These are phyloP conservation scores for Periphyllus acericola DNA, from an alignment of 2,888 invertebrate genomes.

Conservation along the genomic window DNA sequence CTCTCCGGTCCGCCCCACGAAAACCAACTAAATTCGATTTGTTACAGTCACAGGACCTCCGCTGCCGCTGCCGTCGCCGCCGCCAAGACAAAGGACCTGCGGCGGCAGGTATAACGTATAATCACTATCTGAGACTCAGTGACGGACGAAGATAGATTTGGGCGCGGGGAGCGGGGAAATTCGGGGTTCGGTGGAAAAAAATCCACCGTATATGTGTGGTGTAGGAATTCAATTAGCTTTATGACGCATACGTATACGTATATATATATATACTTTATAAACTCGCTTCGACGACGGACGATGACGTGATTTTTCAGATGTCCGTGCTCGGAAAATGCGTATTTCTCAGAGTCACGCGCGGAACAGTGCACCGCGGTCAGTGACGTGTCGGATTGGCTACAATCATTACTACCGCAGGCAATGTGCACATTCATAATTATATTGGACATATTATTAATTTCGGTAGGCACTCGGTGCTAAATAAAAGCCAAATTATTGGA, in stretches of 20 bases:
- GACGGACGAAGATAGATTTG: neutral
- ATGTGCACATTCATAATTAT: too few relatives aligned
- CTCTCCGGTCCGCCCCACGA: neutral
- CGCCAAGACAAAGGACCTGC: neutral
- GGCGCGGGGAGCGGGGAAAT: neutral
- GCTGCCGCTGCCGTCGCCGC: neutral
- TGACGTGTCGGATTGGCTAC: too few relatives aligned
- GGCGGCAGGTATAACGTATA: neutral
- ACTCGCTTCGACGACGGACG: neutral
- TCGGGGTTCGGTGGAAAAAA: neutral
- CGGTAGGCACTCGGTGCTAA: too few relatives aligned
- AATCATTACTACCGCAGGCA: too few relatives aligned
- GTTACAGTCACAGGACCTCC: conserved; percentile 37
- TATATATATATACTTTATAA: too few relatives aligned
- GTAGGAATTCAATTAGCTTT: neutral
- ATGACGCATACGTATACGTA: too few relatives aligned
- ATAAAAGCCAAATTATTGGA: too few relatives aligned
- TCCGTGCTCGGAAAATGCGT: too few relatives aligned
- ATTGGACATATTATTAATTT: too few relatives aligned
- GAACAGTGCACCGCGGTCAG: too few relatives aligned
- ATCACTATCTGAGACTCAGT: neutral
- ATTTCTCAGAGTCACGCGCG: too few relatives aligned
- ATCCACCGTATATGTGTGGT: neutral
- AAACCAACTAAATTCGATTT: conserved; percentile 48
- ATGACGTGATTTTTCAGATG: neutral